phyloP scores from a whole-genome alignment of 2,113 vertebrate genomes.

The Cyprinodon tularosa region DNA sequence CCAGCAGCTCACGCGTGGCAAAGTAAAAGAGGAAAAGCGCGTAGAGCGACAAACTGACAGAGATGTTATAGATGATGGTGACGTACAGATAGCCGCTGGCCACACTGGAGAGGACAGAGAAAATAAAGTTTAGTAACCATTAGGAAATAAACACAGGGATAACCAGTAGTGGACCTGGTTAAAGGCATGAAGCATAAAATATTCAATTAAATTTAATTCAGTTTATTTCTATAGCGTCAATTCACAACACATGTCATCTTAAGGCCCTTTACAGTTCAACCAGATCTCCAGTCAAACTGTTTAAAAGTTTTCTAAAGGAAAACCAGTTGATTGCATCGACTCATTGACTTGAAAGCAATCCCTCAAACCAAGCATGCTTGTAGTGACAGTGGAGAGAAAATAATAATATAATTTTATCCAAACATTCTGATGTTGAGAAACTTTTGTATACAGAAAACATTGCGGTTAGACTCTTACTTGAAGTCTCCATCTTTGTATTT shows the following conservation, averaged over 20 bases:
- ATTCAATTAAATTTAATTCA: background rate
- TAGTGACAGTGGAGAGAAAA: too few relatives aligned
- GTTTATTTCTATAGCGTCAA: too few relatives aligned
- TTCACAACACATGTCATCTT: too few relatives aligned
- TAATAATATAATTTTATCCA: background rate
- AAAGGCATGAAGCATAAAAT: background rate
- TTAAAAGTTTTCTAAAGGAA: too few relatives aligned
- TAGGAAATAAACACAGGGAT: background rate
- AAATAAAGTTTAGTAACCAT: too few relatives aligned
- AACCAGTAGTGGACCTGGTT: background rate
- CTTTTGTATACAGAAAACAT: background rate
- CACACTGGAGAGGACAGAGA: constrained; percentile 82
- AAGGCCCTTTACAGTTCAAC: too few relatives aligned
- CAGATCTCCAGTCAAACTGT: too few relatives aligned
- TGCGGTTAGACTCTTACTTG: constrained; percentile 82
- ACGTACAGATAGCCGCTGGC: constrained; percentile 95
- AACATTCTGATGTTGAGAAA: too few relatives aligned
- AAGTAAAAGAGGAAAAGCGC: constrained; percentile 98
- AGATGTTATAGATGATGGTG: constrained; percentile 98
- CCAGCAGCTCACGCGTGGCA: constrained; percentile 90
- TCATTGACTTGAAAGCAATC: too few relatives aligned
- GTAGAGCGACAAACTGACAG: constrained; percentile 93
- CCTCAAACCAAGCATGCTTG: too few relatives aligned
- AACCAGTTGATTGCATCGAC: too few relatives aligned
- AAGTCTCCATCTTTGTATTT: constrained; percentile 98